Percentiles rank a stretch among this genome's conserved stretches.
These are phyloP conservation scores for Meganola albula DNA, from an alignment of 2,888 invertebrate genomes.

Conservation along the genomic window DNA sequence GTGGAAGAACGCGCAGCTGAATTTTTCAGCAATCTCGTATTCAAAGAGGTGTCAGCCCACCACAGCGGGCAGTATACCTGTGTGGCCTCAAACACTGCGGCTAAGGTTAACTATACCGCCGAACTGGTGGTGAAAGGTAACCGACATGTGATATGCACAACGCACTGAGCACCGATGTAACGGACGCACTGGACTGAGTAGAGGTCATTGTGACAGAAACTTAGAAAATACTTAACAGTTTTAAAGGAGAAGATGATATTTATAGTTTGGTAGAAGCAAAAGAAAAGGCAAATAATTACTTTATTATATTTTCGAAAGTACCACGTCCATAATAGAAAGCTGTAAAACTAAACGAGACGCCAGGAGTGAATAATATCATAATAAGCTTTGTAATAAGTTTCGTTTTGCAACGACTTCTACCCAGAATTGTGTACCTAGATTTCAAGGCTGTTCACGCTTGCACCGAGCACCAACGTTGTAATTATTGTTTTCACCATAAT, in stretches of 20 bases:
- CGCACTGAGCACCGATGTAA: conserved; percentile 33
- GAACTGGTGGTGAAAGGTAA: conserved; percentile 86
- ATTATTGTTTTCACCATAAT: conserved; percentile 16
- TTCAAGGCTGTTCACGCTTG: conserved; percentile 31
- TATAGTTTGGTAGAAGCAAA: no score
- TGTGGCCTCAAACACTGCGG: conserved; percentile 84
- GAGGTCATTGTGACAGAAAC: no score
- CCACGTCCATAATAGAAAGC: no score
- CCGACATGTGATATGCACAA: conserved; percentile 33
- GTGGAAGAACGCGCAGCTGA: conserved; percentile 84
- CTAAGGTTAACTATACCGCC: conserved; percentile 84
- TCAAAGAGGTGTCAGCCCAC: conserved; percentile 83
- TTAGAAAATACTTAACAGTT: no score
- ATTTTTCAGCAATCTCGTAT: conserved; percentile 86
- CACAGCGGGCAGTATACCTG: conserved; percentile 87
- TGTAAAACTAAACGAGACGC: no score
- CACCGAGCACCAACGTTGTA: conserved; percentile 29
- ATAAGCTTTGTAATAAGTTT: no score
- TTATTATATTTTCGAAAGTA: no score
- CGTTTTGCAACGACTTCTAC: no score
- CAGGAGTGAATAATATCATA: no score
- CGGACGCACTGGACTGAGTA: conserved; percentile 17
- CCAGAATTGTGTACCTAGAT: conserved; percentile 18
- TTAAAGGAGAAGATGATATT: no score
- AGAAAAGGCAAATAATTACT: no score